phyloP scores from a whole-genome alignment of 2,888 invertebrate genomes.

The Cryptophagus acutangulus region DNA sequence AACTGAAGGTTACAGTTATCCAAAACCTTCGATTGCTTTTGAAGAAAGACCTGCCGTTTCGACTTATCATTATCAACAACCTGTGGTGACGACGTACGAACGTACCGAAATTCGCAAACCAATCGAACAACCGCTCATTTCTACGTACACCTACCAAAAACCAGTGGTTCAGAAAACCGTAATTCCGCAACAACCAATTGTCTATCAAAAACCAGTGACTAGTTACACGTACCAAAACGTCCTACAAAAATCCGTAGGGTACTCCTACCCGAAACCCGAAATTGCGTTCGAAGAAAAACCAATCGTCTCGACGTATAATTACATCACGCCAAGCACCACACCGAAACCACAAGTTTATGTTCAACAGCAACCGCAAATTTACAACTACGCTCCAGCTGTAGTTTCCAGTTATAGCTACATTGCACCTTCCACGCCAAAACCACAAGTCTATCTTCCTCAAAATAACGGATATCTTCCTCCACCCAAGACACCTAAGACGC shows the following conservation, averaged over 20 bases:
- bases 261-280: conserved; percentile 7
- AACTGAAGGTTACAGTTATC: conserved; percentile 40
- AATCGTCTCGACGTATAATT: conserved; percentile 13
- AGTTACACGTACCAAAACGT: conserved; percentile 47
- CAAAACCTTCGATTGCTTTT: conserved; percentile 29
- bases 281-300: conserved; percentile 16
- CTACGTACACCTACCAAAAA: not conserved
- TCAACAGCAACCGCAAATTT: conserved; percentile 12
- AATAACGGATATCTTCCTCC: no score
- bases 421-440: conserved; percentile 11
- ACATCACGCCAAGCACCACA: not conserved
- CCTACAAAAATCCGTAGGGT: conserved; percentile 32
- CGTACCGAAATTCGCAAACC: no score
- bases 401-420: conserved; percentile 27
- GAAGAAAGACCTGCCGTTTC: conserved; percentile 21
- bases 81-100: not conserved
- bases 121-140: not conserved
- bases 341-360: not conserved
- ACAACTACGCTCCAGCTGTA: conserved; percentile 17
- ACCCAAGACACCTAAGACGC: no score
- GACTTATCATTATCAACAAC: conserved; percentile 3
- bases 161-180: not conserved
- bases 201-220: conserved; percentile 47
- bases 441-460: no score
- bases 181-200: conserved; percentile 2